Conservation (phyloP, 1,140 invertebrate species). For the Platyscapa corneri region DNA sequence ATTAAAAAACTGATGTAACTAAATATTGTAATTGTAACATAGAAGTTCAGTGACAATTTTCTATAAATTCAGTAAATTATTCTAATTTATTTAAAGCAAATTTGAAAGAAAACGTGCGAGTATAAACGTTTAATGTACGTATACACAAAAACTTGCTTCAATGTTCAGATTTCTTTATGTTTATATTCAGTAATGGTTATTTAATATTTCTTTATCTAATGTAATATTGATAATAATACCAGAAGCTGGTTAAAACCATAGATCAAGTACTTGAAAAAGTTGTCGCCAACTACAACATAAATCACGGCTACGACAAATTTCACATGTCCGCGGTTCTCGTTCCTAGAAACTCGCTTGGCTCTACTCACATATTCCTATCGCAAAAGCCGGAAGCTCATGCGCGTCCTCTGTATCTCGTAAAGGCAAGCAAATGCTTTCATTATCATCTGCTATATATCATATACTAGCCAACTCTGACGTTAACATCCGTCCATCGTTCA, state of each 20-base stretch:
- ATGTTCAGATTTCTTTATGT: too few species aligned
- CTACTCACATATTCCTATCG: background rate
- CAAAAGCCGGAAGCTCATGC: constrained; percentile 1
- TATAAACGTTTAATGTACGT: too few species aligned
- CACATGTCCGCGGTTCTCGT: background rate
- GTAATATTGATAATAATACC: background rate
- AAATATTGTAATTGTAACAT: too few species aligned
- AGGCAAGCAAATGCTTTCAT: constrained; percentile 68
- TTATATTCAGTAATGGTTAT: too few species aligned
- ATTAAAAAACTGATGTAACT: too few species aligned
- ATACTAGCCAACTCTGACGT: constrained; percentile 62
- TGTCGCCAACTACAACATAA: background rate
- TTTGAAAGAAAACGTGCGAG: too few species aligned
- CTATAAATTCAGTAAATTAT: too few species aligned
- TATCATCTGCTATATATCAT: constrained; percentile 73
- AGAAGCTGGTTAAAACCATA: background rate
- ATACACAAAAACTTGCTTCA: too few species aligned
- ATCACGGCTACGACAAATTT: constrained; percentile 26
- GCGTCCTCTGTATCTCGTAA: background rate
- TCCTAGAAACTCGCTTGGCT: background rate
- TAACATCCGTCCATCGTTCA: constrained; percentile 71
- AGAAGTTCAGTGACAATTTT: too few species aligned
- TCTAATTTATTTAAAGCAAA: too few species aligned
- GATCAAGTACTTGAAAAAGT: background rate
- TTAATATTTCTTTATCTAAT: background rate